Conservation (phyloP, 1,140 invertebrate genomes). For the Prorops nasuta region DNA sequence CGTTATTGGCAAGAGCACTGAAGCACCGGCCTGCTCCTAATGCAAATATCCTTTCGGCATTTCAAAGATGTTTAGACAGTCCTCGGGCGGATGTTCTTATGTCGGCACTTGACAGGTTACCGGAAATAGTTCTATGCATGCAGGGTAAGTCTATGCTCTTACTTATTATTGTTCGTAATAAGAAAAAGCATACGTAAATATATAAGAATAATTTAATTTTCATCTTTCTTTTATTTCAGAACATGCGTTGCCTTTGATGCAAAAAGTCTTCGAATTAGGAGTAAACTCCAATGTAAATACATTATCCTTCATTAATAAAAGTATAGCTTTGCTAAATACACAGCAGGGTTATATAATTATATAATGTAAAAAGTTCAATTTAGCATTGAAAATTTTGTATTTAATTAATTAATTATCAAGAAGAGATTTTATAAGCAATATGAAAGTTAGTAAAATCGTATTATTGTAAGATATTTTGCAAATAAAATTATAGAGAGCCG, state of each 20-base stretch:
- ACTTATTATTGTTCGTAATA: not conserved
- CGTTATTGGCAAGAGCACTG: constrained; percentile 64
- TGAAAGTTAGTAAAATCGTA: too few species aligned
- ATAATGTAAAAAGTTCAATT: constrained; percentile 36
- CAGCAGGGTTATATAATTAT: constrained; percentile 83
- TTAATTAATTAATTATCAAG: too few species aligned
- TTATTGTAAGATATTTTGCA: too few species aligned
- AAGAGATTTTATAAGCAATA: too few species aligned
- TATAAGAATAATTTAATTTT: not conserved
- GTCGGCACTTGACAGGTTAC: constrained; percentile 77
- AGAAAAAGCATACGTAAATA: not conserved
- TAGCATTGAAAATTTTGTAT: too few species aligned
- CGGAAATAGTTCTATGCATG: constrained; percentile 78
- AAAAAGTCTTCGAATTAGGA: constrained; percentile 80
- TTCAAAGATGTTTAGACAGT: constrained; percentile 78
- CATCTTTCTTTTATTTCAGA: constrained; percentile 60
- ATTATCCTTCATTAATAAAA: constrained; percentile 74
- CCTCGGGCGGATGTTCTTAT: constrained; percentile 75
- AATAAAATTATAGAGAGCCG: too few species aligned
- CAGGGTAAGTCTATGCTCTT: constrained; percentile 61
- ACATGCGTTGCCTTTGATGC: constrained; percentile 73
- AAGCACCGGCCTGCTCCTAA: constrained; percentile 65
- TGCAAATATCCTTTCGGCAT: constrained; percentile 67
- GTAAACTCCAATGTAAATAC: constrained; percentile 78
- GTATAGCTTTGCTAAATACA: constrained; percentile 76